Evolutionary conservation across 2,113 vertebrate genomes (phyloP).

Genomic region (Apeltes quadracus): DNA sequence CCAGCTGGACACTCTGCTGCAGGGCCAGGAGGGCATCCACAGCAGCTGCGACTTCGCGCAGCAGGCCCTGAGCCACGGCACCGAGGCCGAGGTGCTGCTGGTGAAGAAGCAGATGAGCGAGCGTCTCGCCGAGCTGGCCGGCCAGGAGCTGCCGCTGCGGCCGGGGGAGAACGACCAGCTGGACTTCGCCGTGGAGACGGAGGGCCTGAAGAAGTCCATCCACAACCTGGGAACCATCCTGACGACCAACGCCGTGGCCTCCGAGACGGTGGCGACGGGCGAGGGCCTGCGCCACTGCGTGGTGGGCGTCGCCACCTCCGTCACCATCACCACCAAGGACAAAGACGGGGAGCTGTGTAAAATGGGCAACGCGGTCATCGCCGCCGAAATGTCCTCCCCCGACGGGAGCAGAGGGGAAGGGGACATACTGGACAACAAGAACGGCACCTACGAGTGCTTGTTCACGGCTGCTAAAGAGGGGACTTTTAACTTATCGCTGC

Average conservation of each 20-base stretch:
- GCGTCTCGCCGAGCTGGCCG: slow-evolving; percentile 88
- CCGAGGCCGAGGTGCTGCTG: slow-evolving; percentile 93
- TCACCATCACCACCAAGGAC: slow-evolving; percentile 96
- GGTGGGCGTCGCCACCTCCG: slow-evolving; percentile 88
- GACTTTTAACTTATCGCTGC: slow-evolving; percentile 87
- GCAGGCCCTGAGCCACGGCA: slow-evolving; percentile 91
- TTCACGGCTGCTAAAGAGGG: slow-evolving; percentile 93
- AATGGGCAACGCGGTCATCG: slow-evolving; percentile 91
- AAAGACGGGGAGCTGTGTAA: slow-evolving; percentile 94
- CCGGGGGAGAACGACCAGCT: slow-evolving; percentile 94
- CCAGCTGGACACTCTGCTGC: slow-evolving; percentile 90
- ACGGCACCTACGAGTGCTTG: slow-evolving; percentile 94
- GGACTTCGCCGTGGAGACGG: slow-evolving; percentile 92
- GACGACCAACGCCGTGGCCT: slow-evolving; percentile 93
- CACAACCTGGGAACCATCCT: slow-evolving; percentile 94
- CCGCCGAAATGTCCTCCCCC: slow-evolving; percentile 87
- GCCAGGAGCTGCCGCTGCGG: slow-evolving; percentile 87
- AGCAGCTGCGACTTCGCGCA: slow-evolving; percentile 95
- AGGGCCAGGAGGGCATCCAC: slow-evolving; percentile 92
- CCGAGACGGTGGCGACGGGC: slow-evolving; percentile 92
- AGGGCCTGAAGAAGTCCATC: slow-evolving; percentile 95
- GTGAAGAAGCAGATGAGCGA: slow-evolving; percentile 98
- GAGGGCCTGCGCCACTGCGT: slow-evolving; percentile 92
- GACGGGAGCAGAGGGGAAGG: slow-evolving; percentile 88
- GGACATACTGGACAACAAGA: slow-evolving; percentile 95